Conservation (phyloP, 2,113 vertebrate genomes). For the Hoplias malabaricus region DNA sequence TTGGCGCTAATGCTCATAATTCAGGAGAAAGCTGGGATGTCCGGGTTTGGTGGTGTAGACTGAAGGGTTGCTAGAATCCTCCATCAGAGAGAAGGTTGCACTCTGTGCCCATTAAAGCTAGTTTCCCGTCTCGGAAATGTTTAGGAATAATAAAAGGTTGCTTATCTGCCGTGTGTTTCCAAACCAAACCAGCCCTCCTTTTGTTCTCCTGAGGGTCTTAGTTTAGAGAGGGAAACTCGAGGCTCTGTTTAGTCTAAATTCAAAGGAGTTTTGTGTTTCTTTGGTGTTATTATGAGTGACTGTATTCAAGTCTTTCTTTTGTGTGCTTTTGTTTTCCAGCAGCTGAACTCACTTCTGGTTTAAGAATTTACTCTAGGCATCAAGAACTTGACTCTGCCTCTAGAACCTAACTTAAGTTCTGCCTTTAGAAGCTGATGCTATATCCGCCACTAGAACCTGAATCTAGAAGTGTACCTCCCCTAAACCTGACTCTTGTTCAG, state of each 20-base stretch:
- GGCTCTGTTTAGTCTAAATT: conserved; percentile 15
- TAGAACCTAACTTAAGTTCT: too few relatives aligned
- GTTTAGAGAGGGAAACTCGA: not conserved
- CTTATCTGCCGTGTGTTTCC: not conserved
- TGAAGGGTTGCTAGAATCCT: not conserved
- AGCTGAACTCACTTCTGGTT: too few relatives aligned
- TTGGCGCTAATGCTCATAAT: conserved; percentile 47
- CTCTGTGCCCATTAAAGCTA: conserved; percentile 25
- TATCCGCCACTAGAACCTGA: too few relatives aligned
- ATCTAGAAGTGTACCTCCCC: too few relatives aligned
- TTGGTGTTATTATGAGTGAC: not conserved
- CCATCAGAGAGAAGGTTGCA: conserved; percentile 19
- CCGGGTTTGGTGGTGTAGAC: not conserved
- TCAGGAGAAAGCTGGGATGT: conserved; percentile 11
- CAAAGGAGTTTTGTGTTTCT: not conserved
- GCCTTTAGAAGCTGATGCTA: too few relatives aligned
- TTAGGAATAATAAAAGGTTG: conserved; percentile 24
- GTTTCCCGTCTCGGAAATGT: conserved; percentile 8
- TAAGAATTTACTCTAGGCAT: too few relatives aligned
- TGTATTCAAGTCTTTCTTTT: not conserved
- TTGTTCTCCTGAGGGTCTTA: not conserved
- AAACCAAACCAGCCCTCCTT: not conserved
- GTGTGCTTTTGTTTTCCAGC: not conserved
- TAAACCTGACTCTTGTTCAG: too few relatives aligned
- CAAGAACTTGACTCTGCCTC: too few relatives aligned